Conservation (phyloP, 2,113 vertebrate species). For the Thalassarche chlororhynchos region DNA sequence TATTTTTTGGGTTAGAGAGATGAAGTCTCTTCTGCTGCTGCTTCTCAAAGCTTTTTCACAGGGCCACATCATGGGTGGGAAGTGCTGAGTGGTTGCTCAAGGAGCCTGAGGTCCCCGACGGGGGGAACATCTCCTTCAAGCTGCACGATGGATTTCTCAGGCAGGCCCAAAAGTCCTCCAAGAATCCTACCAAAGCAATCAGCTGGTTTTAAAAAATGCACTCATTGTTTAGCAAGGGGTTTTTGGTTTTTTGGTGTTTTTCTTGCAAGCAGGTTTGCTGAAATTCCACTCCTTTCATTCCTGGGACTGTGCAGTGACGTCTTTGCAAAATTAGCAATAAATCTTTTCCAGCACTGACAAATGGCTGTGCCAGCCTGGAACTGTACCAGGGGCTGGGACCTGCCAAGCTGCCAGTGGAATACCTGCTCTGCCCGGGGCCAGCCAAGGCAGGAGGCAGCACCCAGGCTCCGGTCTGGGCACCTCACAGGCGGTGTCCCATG, state of each 20-base stretch:
- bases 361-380: neutral
- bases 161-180: neutral
- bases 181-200: neutral
- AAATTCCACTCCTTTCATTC: neutral
- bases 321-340: neutral
- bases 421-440: neutral
- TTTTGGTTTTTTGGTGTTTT: neutral
- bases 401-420: neutral
- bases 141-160: neutral
- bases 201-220: neutral
- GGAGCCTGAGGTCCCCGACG: neutral
- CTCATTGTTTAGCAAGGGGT: neutral
- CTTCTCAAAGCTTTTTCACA: neutral
- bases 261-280: neutral
- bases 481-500: accelerated
- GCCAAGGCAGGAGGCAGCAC: neutral
- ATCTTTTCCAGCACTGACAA: neutral
- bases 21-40: neutral
- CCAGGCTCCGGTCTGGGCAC: neutral
- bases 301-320: neutral
- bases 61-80: neutral
- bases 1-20: neutral
- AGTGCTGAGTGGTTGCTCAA: neutral
- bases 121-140: neutral
- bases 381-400: neutral